phyloP scores from a whole-genome alignment of 2,888 invertebrate species.

The Harpagoxenus sublaevis region DNA sequence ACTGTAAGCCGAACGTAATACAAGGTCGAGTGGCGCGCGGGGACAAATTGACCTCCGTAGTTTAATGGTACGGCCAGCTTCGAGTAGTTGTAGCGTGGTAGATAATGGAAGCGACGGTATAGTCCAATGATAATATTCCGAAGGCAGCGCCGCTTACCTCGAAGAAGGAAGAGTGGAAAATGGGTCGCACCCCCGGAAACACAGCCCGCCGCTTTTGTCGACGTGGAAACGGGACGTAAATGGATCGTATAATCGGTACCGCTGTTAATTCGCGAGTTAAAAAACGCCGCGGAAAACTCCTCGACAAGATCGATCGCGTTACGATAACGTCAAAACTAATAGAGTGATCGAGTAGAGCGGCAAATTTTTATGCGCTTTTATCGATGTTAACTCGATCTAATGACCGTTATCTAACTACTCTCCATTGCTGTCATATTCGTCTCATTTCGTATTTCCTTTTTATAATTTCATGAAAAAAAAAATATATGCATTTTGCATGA shows the following conservation, averaged over 20 bases:
- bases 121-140: slow-evolving; percentile 75
- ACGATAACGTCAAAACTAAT: slow-evolving; percentile 48
- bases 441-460: neutral
- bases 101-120: slow-evolving; percentile 68
- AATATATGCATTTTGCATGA: neutral
- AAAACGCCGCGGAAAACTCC: slow-evolving; percentile 32
- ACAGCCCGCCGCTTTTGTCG: slow-evolving; percentile 59
- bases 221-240: slow-evolving; percentile 64
- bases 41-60: slow-evolving; percentile 76
- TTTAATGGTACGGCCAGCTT: slow-evolving; percentile 72
- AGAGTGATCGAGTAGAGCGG: slow-evolving; percentile 37
- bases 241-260: slow-evolving; percentile 73
- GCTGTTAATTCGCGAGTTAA: slow-evolving; percentile 66
- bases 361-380: slow-evolving; percentile 34
- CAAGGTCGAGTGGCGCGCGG: slow-evolving; percentile 64
- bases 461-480: neutral
- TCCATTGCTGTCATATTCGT: neutral
- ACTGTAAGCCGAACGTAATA: slow-evolving; percentile 66
- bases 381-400: slow-evolving; percentile 52
- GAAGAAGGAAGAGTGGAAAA: slow-evolving; percentile 63
- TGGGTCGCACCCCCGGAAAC: slow-evolving; percentile 58
- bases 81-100: slow-evolving; percentile 67
- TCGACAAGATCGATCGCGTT: slow-evolving; percentile 48
- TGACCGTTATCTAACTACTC: neutral
- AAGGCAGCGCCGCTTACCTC: slow-evolving; percentile 51